Base-by-base conservation (phyloP, 2,797 vertebrate genomes). In the Chaetodon trifasciatus region DNA sequence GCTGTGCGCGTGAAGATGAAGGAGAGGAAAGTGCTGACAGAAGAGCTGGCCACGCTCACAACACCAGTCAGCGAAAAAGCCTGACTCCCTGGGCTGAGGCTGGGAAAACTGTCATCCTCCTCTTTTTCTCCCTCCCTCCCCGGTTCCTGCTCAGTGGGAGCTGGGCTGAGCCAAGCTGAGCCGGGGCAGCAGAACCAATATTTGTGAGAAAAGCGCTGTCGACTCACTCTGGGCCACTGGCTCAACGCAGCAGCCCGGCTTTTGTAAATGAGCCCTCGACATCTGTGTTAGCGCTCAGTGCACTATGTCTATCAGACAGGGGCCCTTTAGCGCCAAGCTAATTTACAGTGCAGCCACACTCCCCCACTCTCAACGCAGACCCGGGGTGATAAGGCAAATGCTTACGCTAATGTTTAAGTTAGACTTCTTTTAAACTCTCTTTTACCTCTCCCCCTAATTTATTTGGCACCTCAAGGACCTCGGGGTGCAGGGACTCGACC, bases 1-100 rank as follows among this genome's bases (percentile, higher is more conserved):
- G 95, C 96, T 79, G 50, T 99, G 88, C 89, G 95, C 88, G 94
- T 96, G 94, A 98, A 98, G 96, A 96, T 98, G 96, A 96, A 96
- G 94, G 97, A 98, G 93, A 96, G 95, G 93, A 97, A 96, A 92
- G 96, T 96, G 91, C 96, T 98, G 86, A 88, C 94, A 91, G 97
- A 98, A 96, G 96, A 96, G 88, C 97, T 96, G 91, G 95, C 93
- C 87, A 91, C 88, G 91, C 93, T 97, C 74, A 77, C 93, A 94
- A 96, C 95, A 94, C 91, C 93, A 86, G 88, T 85, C 92, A 91
- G 90, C 93, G 92, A 94, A 95, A 94, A 93, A 82, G 86, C 86
- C 91, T 95, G 94, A 95, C 94, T 94, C 92, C 93, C 92, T 83
- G 92, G 93, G 93, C 94, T 92, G 92, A 92, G 89, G 91, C 93